Evolutionary conservation across 2,113 vertebrate genomes (phyloP).

Genomic region (Pachycephala philippinensis): DNA sequence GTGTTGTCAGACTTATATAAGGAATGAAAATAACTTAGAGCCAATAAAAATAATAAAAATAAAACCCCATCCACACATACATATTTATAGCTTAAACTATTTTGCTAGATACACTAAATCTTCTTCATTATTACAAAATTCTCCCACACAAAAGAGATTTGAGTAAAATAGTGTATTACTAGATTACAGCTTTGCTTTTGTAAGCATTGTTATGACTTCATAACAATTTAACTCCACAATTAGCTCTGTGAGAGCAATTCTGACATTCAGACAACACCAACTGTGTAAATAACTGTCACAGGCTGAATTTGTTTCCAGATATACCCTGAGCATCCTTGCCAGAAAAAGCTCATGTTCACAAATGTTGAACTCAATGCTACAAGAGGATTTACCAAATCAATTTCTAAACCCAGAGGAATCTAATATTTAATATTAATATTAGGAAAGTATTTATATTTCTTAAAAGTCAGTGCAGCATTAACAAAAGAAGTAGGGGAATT

Average conservation of each 20-base stretch:
- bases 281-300: neutral
- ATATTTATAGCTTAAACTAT: constrained; percentile 10
- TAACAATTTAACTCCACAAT: neutral
- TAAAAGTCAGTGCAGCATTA: neutral
- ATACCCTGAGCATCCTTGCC: neutral
- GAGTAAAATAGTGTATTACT: neutral
- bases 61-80: neutral
- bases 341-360: neutral
- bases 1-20: neutral
- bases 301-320: neutral
- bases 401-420: neutral
- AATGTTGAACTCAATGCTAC: neutral
- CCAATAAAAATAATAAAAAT: constrained; percentile 36
- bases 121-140: neutral
- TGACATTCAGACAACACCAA: neutral
- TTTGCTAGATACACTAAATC: neutral
- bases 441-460: neutral
- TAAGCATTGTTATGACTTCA: neutral
- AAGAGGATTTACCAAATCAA: neutral
- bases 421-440: neutral
- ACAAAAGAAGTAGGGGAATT: neutral
- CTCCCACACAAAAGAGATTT: neutral
- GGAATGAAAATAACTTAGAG: neutral
- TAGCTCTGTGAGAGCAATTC: neutral
- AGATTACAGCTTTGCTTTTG: neutral